phyloP scores from a whole-genome alignment of 2,113 vertebrate genomes.

The Nycticryphes semicollaris region DNA sequence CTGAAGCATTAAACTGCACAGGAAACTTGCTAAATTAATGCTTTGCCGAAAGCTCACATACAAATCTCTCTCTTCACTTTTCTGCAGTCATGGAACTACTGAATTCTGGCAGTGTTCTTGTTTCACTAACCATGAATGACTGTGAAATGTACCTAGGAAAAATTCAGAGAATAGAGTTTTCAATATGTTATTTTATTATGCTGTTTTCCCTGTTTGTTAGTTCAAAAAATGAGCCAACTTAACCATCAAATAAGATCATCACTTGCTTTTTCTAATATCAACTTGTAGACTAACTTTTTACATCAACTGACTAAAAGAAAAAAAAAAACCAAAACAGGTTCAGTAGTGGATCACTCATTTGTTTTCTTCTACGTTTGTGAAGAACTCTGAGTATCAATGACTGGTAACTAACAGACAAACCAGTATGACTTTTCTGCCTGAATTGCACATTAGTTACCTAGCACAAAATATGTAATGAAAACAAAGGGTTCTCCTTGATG shows the following conservation, averaged over 20 bases:
- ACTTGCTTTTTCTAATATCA: not conserved
- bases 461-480: not conserved
- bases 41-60: not conserved
- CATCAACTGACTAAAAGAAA: not conserved
- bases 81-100: not conserved
- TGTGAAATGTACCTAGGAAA: not conserved
- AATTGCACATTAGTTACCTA: not conserved
- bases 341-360: not conserved
- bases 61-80: not conserved
- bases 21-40: not conserved
- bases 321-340: not conserved
- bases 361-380: not conserved
- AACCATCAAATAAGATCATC: not conserved
- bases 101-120: not conserved
- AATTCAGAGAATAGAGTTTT: not conserved
- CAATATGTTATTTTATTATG: not conserved
- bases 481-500: not conserved
- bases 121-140: not conserved
- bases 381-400: not conserved
- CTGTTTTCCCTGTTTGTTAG: not conserved
- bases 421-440: not conserved
- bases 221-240: not conserved
- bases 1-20: rapidly evolving
- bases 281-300: not conserved
- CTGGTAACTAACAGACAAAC: not conserved